Evolutionary conservation across 2,113 vertebrate species (phyloP).

Genomic region (Chaetodon auriga): DNA sequence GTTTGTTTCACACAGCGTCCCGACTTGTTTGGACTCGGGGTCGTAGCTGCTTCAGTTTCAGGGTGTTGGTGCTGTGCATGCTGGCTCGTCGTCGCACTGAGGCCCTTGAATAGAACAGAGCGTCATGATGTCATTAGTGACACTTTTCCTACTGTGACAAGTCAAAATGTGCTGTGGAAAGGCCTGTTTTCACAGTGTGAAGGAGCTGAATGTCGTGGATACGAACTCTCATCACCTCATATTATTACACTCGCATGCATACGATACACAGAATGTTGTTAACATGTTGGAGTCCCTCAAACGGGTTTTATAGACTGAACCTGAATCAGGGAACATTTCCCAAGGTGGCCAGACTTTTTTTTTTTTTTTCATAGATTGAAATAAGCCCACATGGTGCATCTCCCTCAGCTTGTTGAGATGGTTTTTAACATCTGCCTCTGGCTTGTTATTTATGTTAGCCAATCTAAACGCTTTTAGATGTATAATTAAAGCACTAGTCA

Average conservation of each 20-base stretch:
- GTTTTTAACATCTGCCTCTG: conserved; percentile 63
- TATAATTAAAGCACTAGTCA: conserved; percentile 78
- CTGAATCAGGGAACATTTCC: conserved; percentile 35
- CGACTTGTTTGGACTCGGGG: no score
- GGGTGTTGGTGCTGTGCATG: neutral
- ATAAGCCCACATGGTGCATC: conserved; percentile 42
- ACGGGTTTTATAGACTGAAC: conserved; percentile 19
- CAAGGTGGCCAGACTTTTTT: conserved; percentile 35
- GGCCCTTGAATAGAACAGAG: neutral
- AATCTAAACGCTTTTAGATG: conserved; percentile 77
- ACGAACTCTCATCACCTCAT: neutral
- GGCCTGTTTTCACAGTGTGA: neutral
- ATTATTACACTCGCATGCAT: neutral
- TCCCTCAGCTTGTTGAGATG: conserved; percentile 54
- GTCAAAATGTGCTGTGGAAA: neutral
- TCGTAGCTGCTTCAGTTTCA: neutral
- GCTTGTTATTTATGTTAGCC: conserved; percentile 77
- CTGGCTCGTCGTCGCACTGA: neutral
- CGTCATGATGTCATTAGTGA: neutral
- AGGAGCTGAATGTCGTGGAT: neutral
- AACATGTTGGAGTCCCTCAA: conserved; percentile 2
- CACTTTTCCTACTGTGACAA: neutral
- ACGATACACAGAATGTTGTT: neutral
- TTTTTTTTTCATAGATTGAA: conserved; percentile 32
- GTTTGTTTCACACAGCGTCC: no score